Conservation (phyloP, 1,140 invertebrate species). For the Pissodes strobi region DNA sequence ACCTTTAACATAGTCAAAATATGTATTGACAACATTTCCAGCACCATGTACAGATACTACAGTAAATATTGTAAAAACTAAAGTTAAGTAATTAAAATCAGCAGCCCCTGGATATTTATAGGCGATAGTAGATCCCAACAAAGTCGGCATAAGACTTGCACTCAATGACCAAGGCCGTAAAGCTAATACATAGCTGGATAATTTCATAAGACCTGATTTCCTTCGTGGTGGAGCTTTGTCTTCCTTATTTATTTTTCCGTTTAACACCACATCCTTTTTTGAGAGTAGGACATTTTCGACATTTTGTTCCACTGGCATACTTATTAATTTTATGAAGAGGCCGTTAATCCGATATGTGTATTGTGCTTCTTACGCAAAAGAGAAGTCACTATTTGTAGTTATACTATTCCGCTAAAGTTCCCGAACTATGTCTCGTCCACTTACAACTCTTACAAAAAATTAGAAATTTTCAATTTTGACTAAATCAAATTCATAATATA, state of each 20-base stretch:
- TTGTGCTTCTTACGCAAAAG: too few species aligned
- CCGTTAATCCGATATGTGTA: too few species aligned
- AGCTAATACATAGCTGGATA: conserved; percentile 85
- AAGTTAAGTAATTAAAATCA: conserved; percentile 77
- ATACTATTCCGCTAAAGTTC: too few species aligned
- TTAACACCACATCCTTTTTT: conserved; percentile 3
- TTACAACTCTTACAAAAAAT: too few species aligned
- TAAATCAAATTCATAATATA: too few species aligned
- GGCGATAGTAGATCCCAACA: conserved; percentile 83
- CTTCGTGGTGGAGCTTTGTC: background rate
- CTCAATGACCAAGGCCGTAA: conserved; percentile 91
- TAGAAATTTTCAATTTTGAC: too few species aligned
- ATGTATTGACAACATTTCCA: conserved; percentile 96
- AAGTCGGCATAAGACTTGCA: conserved; percentile 86
- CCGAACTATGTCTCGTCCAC: too few species aligned
- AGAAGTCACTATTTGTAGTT: too few species aligned
- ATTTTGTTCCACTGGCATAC: conserved; percentile 17
- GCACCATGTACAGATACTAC: conserved; percentile 91
- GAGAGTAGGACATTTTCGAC: background rate
- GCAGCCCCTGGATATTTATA: conserved; percentile 72
- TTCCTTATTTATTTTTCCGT: conserved; percentile 15
- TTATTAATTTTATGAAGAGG: too few species aligned
- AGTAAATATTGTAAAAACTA: conserved; percentile 81
- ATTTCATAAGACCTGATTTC: conserved; percentile 72
- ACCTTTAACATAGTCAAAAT: conserved; percentile 89